Percentiles rank a stretch among this genome's conserved stretches.
These are phyloP conservation scores for Pseudomugil gertrudae DNA, from an alignment of 2,797 vertebrate genomes.

Conservation along the genomic window DNA sequence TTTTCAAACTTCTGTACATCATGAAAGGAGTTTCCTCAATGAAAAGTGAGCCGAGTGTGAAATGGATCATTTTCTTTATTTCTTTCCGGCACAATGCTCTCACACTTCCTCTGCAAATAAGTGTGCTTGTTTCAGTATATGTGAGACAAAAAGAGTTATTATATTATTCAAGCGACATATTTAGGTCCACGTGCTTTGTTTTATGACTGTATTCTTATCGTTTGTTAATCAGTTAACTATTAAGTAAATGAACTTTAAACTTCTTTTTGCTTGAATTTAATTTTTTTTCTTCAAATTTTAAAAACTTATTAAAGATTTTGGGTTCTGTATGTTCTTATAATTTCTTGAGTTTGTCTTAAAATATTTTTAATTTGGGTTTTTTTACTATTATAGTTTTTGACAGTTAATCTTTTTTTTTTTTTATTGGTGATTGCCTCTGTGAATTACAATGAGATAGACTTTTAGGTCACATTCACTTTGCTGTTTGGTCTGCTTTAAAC, in stretches of 20 bases:
- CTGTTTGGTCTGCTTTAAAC: too few relatives aligned
- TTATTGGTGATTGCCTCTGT: too few relatives aligned
- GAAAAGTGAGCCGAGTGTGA: conserved; percentile 19
- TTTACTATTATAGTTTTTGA: too few relatives aligned
- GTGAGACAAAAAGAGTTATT: conserved; percentile 1
- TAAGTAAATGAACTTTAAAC: background rate
- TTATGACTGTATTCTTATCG: background rate
- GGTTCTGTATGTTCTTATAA: too few relatives aligned
- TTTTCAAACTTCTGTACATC: conserved; percentile 43
- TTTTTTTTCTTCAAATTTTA: too few relatives aligned
- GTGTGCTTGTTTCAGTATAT: conserved; percentile 19
- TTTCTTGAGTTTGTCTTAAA: too few relatives aligned
- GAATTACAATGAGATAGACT: too few relatives aligned
- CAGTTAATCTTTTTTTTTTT: too few relatives aligned
- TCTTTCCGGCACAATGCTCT: conserved; percentile 30
- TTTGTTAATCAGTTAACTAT: background rate
- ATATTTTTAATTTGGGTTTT: too few relatives aligned
- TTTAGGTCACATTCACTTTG: too few relatives aligned
- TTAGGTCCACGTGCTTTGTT: conserved; percentile 3
- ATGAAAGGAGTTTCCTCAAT: conserved; percentile 38
- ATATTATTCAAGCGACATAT: conserved; percentile 3
- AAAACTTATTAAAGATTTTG: background rate
- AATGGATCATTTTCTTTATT: conserved; percentile 43
- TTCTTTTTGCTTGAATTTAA: background rate
- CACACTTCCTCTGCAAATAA: conserved; percentile 43